Conservation (phyloP, 2,797 vertebrate species). For the Gallinago solitaria region DNA sequence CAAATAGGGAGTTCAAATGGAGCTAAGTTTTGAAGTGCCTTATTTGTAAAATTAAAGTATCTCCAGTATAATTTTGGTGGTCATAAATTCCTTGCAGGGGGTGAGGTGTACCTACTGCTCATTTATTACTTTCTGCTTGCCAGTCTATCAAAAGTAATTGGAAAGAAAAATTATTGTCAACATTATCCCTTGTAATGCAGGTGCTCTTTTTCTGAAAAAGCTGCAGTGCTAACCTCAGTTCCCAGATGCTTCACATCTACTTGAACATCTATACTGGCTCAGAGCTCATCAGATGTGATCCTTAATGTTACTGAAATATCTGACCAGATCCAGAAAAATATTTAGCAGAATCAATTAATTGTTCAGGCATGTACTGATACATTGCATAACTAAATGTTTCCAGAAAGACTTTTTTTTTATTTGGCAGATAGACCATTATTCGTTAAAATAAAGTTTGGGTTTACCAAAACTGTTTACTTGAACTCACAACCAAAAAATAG, state of each 20-base stretch:
- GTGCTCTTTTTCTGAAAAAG: neutral
- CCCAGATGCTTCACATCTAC: neutral
- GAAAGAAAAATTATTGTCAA: neutral
- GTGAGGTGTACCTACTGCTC: neutral
- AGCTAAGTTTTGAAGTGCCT: neutral
- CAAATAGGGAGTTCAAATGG: neutral
- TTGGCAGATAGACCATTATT: neutral
- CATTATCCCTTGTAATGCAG: neutral
- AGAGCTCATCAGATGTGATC: neutral
- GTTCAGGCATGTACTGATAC: neutral
- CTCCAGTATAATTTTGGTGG: neutral
- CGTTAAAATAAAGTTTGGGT: neutral
- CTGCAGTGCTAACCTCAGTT: neutral
- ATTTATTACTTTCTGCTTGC: neutral
- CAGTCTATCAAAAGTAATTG: neutral
- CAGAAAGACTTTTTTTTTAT: neutral
- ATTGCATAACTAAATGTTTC: neutral
- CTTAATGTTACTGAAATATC: neutral
- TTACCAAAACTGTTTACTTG: neutral
- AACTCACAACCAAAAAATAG: neutral
- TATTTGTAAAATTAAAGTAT: neutral
- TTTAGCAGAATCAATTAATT: neutral
- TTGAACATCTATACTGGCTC: rapidly evolving
- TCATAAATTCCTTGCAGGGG: neutral
- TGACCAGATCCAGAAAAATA: neutral